These are phyloP conservation scores for Hipparchia sbordonii DNA, from an alignment of 2,888 invertebrate genomes.

Conservation along the genomic window DNA sequence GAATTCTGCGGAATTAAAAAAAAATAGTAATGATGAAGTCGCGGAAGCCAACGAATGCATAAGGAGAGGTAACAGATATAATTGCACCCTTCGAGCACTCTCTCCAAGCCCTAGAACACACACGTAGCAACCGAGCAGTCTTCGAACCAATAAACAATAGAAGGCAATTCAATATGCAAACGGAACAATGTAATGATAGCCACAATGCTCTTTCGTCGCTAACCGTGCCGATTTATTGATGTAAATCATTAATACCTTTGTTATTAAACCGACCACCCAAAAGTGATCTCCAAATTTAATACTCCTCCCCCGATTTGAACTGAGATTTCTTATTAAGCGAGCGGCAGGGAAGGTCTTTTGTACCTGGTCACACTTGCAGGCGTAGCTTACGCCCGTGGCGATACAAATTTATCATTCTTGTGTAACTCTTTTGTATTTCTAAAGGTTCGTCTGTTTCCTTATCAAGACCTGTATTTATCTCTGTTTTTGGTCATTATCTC, in stretches of 20 bases:
- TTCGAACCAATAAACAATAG: constrained; percentile 70
- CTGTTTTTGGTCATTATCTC: constrained; percentile 27
- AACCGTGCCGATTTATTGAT: constrained; percentile 79
- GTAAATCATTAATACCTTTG: constrained; percentile 71
- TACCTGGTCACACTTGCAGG: constrained; percentile 53
- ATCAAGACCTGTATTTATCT: constrained; percentile 31
- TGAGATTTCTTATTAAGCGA: constrained; percentile 40
- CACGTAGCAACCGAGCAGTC: constrained; percentile 59
- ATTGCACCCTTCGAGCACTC: constrained; percentile 35
- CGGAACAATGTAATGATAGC: constrained; percentile 77
- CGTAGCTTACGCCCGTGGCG: constrained; percentile 66
- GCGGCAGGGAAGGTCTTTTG: constrained; percentile 48
- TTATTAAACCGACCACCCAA: constrained; percentile 61
- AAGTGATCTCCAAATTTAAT: constrained; percentile 52
- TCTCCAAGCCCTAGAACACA: constrained; percentile 54
- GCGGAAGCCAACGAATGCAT: not conserved
- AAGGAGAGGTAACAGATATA: constrained; percentile 21
- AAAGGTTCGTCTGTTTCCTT: constrained; percentile 48
- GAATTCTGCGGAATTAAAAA: too few relatives aligned
- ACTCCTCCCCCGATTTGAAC: constrained; percentile 40
- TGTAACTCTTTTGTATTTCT: constrained; percentile 60
- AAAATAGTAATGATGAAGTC: too few relatives aligned
- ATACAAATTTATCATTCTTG: constrained; percentile 73
- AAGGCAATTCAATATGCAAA: constrained; percentile 80
- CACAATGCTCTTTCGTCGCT: constrained; percentile 79